These are phyloP conservation scores for Echiichthys vipera DNA, from an alignment of 2,797 vertebrate species.

Conservation along the genomic window DNA sequence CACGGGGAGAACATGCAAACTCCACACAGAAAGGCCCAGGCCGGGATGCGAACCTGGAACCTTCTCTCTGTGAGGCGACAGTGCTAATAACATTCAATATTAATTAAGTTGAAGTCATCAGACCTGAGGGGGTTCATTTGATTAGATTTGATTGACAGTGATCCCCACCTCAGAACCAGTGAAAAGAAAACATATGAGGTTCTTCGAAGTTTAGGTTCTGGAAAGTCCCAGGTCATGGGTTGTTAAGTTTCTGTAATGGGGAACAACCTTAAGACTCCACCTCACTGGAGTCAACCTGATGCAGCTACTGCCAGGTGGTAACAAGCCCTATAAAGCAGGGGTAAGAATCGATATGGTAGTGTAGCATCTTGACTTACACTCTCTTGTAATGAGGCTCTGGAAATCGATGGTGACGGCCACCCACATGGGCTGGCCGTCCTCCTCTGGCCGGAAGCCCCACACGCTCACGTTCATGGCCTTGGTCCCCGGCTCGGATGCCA, in stretches of 20 bases:
- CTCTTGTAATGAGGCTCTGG: constrained; percentile 83
- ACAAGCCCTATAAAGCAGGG: neutral
- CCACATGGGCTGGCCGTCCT: constrained; percentile 84
- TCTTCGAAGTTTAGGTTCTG: neutral
- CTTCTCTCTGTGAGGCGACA: too few species aligned
- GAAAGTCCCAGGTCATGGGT: neutral
- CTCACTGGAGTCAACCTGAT: neutral
- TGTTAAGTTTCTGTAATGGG: neutral
- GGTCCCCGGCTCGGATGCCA: constrained; percentile 85
- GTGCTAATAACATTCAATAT: too few species aligned
- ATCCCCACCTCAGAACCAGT: too few species aligned
- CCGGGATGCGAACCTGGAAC: too few species aligned
- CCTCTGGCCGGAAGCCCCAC: constrained; percentile 86
- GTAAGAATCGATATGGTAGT: too few species aligned
- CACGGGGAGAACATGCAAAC: too few species aligned
- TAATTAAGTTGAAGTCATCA: too few species aligned
- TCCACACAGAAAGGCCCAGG: too few species aligned
- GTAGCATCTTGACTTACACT: constrained; percentile 77
- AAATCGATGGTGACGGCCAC: constrained; percentile 87
- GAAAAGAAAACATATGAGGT: too few species aligned
- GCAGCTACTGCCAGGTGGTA: neutral
- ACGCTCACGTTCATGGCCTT: constrained; percentile 87
- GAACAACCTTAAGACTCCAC: neutral
- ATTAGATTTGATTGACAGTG: too few species aligned
- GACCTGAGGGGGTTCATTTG: too few species aligned